A percentile compares a stretch with the other conserved stretches of the same genome.
These are phyloP conservation scores for Falco punctatus DNA, from an alignment of 2,113 vertebrate genomes.

Conservation along the genomic window DNA sequence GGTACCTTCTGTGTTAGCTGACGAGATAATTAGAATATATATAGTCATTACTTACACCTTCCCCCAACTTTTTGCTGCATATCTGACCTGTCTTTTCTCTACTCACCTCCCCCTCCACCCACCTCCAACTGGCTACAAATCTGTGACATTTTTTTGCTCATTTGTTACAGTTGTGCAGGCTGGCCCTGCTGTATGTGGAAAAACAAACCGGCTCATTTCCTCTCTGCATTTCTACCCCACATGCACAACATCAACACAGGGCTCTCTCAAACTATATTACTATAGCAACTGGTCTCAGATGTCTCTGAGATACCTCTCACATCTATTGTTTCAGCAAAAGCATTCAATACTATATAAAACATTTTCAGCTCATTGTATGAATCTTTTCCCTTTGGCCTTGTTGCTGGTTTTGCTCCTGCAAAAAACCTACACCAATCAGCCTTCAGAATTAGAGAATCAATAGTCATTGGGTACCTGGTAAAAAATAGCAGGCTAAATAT, in stretches of 20 bases:
- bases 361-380: not conserved
- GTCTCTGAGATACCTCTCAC: not conserved
- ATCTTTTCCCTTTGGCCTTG: not conserved
- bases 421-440: not conserved
- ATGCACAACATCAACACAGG: not conserved
- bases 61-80: not conserved
- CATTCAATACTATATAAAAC: not conserved
- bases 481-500: not conserved
- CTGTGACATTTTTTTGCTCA: constrained; percentile 62
- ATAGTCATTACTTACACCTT: constrained; percentile 29
- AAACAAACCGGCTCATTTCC: constrained; percentile 49
- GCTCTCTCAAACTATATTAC: constrained; percentile 1
- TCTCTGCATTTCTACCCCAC: constrained; percentile 5
- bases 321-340: not conserved
- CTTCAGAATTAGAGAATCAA: not conserved
- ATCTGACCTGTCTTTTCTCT: constrained; percentile 51
- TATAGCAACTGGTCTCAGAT: constrained; percentile 45
- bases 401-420: not conserved
- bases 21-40: not conserved
- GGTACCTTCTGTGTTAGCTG: not conserved
- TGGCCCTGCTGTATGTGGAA: constrained; percentile 1
- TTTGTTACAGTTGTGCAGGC: constrained; percentile 55
- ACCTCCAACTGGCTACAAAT: constrained; percentile 65
- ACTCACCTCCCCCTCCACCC: constrained; percentile 25
- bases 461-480: not conserved